Base-by-base conservation (phyloP, 2,113 vertebrate species). In the Eupsittula cactorum region DNA sequence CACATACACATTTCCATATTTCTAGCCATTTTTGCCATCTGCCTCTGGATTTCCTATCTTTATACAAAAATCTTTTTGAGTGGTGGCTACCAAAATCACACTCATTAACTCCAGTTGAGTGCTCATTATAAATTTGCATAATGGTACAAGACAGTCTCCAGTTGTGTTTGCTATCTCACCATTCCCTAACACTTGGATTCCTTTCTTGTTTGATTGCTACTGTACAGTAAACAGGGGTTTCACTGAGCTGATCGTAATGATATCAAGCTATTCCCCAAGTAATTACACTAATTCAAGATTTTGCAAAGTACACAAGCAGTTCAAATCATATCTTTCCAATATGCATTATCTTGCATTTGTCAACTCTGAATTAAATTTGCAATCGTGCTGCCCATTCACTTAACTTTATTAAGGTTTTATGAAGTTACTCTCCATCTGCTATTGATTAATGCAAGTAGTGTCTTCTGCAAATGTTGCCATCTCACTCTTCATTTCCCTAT, bases 321-420 rank as follows among this genome's bases (percentile, higher is more conserved):
- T 88, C 62, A 92, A 69, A 85, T 89, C 3, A 12, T 42, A 41
- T 82, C 62, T 79, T 91, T 53, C 77, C 49, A 73, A 93, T 62
- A 69, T 59, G 44, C 74, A 92, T 82, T 95, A 84, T 82, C 80
- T 84, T 89, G 57, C 65, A 76, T 94, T 96, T 93, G 52, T 93
- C 88, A 91, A 33, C 62, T 57, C 44, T 35, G 65, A 94, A 96
- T 93, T 93, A 69, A 90, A 91, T 95, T 95, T 94, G 81, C 77
- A 94, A 77, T 93, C 83, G 82, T 73, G 52, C 49, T 97, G 67
- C 70, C 57, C 63, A 31, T 91, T 87, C 65, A 59, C 73, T 94
- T 92, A 86, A 92, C 65, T 95, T 94, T 80, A 91, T 96, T 93
- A 97, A 88, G 86, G 82, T 52, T 57, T 92, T 82, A 93, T 13